Evolutionary conservation across 2,888 invertebrate genomes (phyloP).

Genomic region (Camptogramma bilineatum): DNA sequence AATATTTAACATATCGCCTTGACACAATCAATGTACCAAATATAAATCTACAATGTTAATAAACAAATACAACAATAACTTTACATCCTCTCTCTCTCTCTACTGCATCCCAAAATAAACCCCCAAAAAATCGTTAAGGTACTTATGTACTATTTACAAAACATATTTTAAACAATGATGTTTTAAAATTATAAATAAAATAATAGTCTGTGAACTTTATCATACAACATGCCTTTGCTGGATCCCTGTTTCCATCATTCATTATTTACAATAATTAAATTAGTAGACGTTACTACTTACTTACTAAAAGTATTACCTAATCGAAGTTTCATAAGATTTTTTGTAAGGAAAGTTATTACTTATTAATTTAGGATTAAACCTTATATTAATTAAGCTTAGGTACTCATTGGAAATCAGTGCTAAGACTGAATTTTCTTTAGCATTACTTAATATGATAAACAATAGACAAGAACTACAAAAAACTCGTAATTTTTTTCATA

Average conservation of each 20-base stretch:
- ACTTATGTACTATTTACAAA: background rate
- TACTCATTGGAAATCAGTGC: background rate
- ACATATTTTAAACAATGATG: too few relatives aligned
- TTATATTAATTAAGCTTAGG: background rate
- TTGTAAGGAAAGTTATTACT: background rate
- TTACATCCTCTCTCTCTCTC: background rate
- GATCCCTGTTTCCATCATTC: slow-evolving; percentile 6
- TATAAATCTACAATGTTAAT: too few relatives aligned
- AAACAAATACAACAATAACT: background rate
- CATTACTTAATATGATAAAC: background rate
- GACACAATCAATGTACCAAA: too few relatives aligned
- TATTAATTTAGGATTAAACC: background rate
- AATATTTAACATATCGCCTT: too few relatives aligned
- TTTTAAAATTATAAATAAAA: background rate
- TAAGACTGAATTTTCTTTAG: background rate
- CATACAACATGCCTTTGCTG: background rate
- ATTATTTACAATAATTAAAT: background rate
- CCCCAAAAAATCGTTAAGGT: background rate
- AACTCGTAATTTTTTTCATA: background rate
- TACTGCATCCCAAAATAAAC: background rate
- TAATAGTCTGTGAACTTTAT: background rate
- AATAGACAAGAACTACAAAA: background rate
- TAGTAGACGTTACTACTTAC: background rate
- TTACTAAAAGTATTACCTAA: background rate
- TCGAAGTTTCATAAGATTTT: slow-evolving; percentile 1